phyloP scores from a whole-genome alignment of 2,797 vertebrate species.

The Clarias pachynema region DNA sequence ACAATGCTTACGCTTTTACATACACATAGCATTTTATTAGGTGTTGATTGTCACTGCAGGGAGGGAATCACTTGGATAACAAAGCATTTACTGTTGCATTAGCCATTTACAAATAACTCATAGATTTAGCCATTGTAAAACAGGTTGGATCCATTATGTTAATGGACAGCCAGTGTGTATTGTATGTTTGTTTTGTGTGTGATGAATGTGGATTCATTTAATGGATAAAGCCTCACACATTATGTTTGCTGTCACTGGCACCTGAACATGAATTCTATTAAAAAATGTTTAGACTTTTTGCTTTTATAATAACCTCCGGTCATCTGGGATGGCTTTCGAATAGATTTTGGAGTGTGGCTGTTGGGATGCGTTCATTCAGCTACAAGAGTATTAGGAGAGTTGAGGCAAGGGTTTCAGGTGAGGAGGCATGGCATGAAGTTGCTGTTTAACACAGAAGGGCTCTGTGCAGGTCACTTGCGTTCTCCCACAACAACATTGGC shows the following conservation, averaged over 20 bases:
- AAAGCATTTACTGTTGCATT: constrained; percentile 62
- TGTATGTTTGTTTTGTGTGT: constrained; percentile 36
- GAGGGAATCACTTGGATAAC: constrained; percentile 64
- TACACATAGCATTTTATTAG: constrained; percentile 60
- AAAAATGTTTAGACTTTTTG: not conserved
- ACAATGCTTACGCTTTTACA: constrained; percentile 37
- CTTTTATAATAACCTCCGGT: not conserved
- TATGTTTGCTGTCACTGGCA: constrained; percentile 18
- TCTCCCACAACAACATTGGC: not conserved
- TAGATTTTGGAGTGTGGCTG: not conserved
- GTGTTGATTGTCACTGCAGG: constrained; percentile 55
- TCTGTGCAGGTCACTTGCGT: not conserved
- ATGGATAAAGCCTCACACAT: not conserved
- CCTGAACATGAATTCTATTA: not conserved
- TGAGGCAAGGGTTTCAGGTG: not conserved
- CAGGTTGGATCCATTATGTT: constrained; percentile 33
- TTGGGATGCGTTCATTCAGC: not conserved
- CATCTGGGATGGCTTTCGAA: not conserved
- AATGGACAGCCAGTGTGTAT: constrained; percentile 48
- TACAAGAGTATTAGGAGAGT: not conserved
- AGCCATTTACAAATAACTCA: constrained; percentile 61
- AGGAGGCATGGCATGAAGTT: not conserved
- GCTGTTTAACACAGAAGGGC: not conserved
- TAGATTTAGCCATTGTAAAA: constrained; percentile 46
- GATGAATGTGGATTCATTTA: constrained; percentile 17